Evolutionary conservation across 2,888 invertebrate species (phyloP).

Genomic region (Nomada fucata): DNA sequence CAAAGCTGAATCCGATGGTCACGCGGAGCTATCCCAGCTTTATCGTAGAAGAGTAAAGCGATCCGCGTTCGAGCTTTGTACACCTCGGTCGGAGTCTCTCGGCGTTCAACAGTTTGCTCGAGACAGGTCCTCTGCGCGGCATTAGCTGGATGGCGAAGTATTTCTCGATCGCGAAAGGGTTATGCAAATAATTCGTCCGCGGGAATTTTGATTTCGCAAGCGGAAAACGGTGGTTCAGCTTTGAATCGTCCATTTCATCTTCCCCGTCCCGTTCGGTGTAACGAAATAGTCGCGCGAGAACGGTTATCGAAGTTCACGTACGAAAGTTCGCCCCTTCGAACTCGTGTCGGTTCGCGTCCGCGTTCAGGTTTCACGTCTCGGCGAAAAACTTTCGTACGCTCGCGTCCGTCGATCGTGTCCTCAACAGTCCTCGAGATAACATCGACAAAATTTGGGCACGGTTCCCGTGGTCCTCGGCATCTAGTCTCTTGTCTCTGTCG

Average conservation of each 20-base stretch:
- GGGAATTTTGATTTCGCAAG: background rate
- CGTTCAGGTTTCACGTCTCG: background rate
- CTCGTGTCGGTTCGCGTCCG: too few relatives aligned
- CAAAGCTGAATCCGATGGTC: conserved; percentile 42
- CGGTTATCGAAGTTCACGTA: too few relatives aligned
- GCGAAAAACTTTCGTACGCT: conserved; percentile 30
- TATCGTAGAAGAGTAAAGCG: conserved; percentile 28
- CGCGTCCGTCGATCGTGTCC: conserved; percentile 40
- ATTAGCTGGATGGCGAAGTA: too few relatives aligned
- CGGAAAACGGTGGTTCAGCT: too few relatives aligned
- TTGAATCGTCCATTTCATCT: too few relatives aligned
- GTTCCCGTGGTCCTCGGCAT: conserved; percentile 80
- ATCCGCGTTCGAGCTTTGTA: conserved; percentile 51
- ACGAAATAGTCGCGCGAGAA: background rate
- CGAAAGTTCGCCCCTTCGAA: too few relatives aligned
- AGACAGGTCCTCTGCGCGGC: too few relatives aligned
- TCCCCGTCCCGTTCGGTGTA: too few relatives aligned
- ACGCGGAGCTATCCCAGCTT: conserved; percentile 34
- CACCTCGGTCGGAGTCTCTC: conserved; percentile 31
- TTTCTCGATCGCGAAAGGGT: too few relatives aligned
- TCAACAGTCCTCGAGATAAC: conserved; percentile 60
- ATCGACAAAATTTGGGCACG: conserved; percentile 82
- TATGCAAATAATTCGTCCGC: conserved; percentile 6
- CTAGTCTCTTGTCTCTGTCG: conserved; percentile 60
- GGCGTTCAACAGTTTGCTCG: background rate